Evolutionary conservation across 2,113 vertebrate genomes (phyloP).

Genomic region (Vidua macroura): DNA sequence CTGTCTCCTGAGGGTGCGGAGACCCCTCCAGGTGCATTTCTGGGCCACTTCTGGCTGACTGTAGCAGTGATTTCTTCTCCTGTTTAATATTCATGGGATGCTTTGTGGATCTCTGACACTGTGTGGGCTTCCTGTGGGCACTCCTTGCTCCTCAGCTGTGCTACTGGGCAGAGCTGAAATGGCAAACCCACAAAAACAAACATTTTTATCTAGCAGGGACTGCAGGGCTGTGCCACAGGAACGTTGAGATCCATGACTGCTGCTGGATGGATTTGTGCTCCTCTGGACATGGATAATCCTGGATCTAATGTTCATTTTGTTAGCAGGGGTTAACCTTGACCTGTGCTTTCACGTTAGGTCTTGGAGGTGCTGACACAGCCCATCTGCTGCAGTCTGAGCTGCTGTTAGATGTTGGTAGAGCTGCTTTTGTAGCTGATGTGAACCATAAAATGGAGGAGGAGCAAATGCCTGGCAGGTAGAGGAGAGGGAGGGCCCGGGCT

Average conservation of each 20-base stretch:
- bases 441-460: not conserved
- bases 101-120: not conserved
- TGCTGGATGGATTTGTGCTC: not conserved
- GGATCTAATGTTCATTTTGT: not conserved
- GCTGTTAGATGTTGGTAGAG: not conserved
- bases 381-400: not conserved
- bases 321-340: not conserved
- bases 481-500: not conserved
- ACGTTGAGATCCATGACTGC: rapidly evolving
- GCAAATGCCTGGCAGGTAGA: not conserved
- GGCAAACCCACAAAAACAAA: not conserved
- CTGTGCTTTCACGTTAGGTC: not conserved
- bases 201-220: not conserved
- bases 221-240: not conserved
- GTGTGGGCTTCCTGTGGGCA: not conserved
- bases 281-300: not conserved
- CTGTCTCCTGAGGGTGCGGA: not conserved
- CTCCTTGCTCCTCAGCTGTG: rapidly evolving
- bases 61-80: not conserved
- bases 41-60: not conserved
- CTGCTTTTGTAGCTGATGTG: not conserved
- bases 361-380: not conserved
- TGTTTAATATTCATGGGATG: not conserved
- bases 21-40: not conserved
- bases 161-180: not conserved